Base-by-base conservation (phyloP, 2,113 vertebrate genomes). In the Rattus rattus region DNA sequence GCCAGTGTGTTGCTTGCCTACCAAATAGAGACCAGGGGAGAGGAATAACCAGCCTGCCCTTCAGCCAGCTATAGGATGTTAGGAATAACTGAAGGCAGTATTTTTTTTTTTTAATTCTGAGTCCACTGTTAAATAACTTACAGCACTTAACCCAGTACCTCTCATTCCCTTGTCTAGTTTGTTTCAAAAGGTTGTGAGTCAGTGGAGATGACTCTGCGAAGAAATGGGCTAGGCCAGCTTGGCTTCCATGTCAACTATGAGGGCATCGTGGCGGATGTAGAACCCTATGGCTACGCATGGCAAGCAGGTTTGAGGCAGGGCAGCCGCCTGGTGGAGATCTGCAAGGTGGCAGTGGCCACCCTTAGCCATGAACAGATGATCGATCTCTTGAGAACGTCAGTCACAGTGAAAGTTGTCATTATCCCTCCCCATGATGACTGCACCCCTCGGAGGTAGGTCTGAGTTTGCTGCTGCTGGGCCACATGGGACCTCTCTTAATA, bases 171-270 rank as follows among this genome's bases (percentile, higher is more conserved):
- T 96, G 93, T 98, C 90, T 92, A 99, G 99, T 98, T 99, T n/a
- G 98, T 99, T 98, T 99, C 99, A 30, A 99, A 99, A 96, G 99
- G 99, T 91, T 99, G 99, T 90, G 99, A 99, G 93, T 99, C 99
- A 0, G 99, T 99, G 96, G 99, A 99, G 98, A 99, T 99, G 99
- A 99, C 99, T 13, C 98, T 99, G 85, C 99, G 99, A 30, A 99
- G 99, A 88, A 99, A 99, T 0, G 99, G 99, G 24, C 98, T 99
- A 67, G 99, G 99, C 84, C 99, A 99, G 98, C 99, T 99, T 76
- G 99, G 99, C 83, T 99, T 99, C 98, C 99, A 99, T 0, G 99
- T 99, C 19, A 99, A 99, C 98, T 99, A 99, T 0, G 99, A 99
- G 98, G 99, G 99, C 97, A 99, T 99, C 0, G 99, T 99, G 93